Evolutionary conservation across 2,888 invertebrate genomes (phyloP).

Genomic region (Bruchidius siliquastri): DNA sequence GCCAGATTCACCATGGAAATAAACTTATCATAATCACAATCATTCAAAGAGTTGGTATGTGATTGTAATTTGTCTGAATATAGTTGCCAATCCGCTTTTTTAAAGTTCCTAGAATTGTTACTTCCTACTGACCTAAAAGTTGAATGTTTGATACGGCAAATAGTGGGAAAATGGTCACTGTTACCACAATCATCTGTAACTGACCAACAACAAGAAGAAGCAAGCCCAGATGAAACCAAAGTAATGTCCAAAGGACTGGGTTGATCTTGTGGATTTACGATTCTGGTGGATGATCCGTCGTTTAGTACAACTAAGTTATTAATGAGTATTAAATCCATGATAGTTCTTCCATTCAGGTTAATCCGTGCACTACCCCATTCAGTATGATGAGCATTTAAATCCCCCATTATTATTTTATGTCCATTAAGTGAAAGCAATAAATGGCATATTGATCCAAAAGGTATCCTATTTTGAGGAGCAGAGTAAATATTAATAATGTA

Average conservation of each 20-base stretch:
- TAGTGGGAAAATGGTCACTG: too few relatives aligned
- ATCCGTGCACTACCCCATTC: not conserved
- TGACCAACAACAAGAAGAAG: too few relatives aligned
- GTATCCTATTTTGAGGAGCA: not conserved
- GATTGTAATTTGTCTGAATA: too few relatives aligned
- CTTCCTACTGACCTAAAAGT: too few relatives aligned
- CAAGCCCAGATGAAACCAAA: not conserved
- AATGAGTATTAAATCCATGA: not conserved
- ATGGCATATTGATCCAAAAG: not conserved
- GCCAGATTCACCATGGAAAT: too few relatives aligned
- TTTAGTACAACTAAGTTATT: conserved; percentile 1
- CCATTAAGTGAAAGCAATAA: not conserved
- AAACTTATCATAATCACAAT: too few relatives aligned
- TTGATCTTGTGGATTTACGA: not conserved
- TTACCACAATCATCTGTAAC: too few relatives aligned
- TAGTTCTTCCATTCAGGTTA: not conserved
- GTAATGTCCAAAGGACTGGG: conserved; percentile 2
- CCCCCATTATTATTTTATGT: conserved; percentile 3
- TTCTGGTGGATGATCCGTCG: conserved; percentile 5
- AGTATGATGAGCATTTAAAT: conserved; percentile 1
- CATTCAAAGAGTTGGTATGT: too few relatives aligned
- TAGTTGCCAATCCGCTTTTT: too few relatives aligned
- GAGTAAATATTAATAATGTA: conserved; percentile 4
- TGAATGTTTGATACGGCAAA: too few relatives aligned
- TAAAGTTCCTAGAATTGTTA: too few relatives aligned